Base-by-base conservation (phyloP, 2,797 vertebrate species). In the Cryptoblepharus egeriae region DNA sequence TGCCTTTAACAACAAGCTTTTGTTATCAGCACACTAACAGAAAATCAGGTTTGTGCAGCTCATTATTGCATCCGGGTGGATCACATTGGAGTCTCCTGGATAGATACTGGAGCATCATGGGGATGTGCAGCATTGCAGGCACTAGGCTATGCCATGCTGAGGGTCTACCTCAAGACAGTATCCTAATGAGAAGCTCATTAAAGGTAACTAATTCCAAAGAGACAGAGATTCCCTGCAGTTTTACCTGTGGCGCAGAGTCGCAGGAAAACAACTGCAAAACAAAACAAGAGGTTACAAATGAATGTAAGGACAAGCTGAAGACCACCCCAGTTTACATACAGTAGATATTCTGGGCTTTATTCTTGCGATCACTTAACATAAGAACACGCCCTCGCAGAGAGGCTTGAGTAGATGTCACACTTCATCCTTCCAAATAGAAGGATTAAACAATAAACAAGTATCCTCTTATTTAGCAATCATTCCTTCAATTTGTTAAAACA, bases 231-330 rank as follows among this genome's bases (percentile, higher is more conserved):
- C 30, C n/a, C 18, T 6, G 35, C 58, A 9, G 26, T 61, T 84
- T 84, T 84, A 84, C 82, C 82, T 84, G 82, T 79, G 55, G 65
- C 63, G 49, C 37, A 64, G 67, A 79, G 52, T 68, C n/a, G 79
- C 55, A 69, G 35, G 71, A 84, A 75, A 52, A 58, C 28, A 75
- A 58, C 82, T 84, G 82, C 12, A 74, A 61, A 74, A 69, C 26
- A 84, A 84, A 75, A 57, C 10, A 84, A 79, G 52, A 67, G 20
- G 28, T 75, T 74, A 24, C 11, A 13, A 75, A 60, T 37, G 24
- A 68, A 32, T n/a, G n/a, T 18, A 68, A 37, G 24, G 20, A 32
- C 12, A 65, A 57, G 37, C 16, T 35, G 58, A 79, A 68, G 30
- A n/a, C 49, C 28, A 28, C 18, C 37, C n/a, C 61, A 45, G 63